Percentiles rank a stretch among this genome's conserved stretches.
phyloP scores from a whole-genome alignment of 2,797 vertebrate species.

The Hemitrygon akajei region DNA sequence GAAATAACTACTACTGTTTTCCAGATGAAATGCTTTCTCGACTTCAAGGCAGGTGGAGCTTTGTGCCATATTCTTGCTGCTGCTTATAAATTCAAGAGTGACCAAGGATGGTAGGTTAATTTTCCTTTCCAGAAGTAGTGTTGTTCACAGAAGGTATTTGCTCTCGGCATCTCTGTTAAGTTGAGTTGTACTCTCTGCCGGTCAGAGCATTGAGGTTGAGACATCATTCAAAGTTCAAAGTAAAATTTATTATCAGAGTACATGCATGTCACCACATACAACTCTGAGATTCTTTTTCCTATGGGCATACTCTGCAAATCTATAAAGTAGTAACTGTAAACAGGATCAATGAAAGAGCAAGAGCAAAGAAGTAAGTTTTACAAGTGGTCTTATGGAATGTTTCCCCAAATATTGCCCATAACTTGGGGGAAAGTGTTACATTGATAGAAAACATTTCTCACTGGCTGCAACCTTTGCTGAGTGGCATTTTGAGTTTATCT shows the following conservation, averaged over 20 bases:
- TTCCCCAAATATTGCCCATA: neutral
- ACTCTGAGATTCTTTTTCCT: too few relatives aligned
- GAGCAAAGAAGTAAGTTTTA: neutral
- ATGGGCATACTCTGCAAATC: too few relatives aligned
- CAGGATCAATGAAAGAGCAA: too few relatives aligned
- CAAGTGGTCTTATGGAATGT: neutral
- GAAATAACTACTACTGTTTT: slow-evolving; percentile 40
- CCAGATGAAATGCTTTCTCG: slow-evolving; percentile 93
- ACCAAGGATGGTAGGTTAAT: slow-evolving; percentile 88
- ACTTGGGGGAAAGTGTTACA: neutral
- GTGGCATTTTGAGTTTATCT: neutral
- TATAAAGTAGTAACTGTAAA: too few relatives aligned
- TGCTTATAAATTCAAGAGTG: slow-evolving; percentile 98
- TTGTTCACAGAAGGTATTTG: neutral
- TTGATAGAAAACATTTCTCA: neutral
- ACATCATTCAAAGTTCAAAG: too few relatives aligned
- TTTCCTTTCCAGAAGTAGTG: neutral
- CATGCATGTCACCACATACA: too few relatives aligned
- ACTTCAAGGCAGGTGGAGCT: slow-evolving; percentile 92
- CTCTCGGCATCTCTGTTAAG: neutral
- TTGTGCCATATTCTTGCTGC: slow-evolving; percentile 92
- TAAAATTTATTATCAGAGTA: too few relatives aligned
- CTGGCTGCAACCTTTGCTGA: neutral
- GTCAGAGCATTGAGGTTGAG: neutral
- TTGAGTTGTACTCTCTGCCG: neutral